Percentiles rank a stretch among this genome's conserved stretches.
These are phyloP conservation scores for Thymelicus lineola DNA, from an alignment of 2,888 invertebrate genomes.

Conservation along the genomic window DNA sequence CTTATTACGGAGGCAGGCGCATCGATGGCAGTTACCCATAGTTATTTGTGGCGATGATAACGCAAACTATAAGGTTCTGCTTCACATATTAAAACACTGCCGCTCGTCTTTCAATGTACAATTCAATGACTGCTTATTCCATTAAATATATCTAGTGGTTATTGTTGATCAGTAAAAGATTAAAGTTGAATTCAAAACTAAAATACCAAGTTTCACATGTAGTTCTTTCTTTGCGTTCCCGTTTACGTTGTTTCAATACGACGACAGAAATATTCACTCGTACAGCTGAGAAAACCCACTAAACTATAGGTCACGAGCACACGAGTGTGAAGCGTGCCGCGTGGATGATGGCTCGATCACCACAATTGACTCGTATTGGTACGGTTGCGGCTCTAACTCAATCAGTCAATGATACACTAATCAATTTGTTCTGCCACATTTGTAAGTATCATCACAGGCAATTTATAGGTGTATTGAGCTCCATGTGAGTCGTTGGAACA, in stretches of 20 bases:
- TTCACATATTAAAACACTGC: neutral
- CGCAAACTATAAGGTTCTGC: neutral
- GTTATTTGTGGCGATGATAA: conserved; percentile 2
- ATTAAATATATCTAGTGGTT: no score
- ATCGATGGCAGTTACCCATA: neutral
- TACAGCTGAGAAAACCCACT: neutral
- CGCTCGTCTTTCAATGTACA: no score
- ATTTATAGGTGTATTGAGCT: no score
- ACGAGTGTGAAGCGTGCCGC: neutral
- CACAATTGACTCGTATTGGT: neutral
- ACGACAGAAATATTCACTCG: neutral
- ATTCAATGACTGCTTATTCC: no score
- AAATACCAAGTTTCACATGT: no score
- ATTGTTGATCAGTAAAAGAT: no score
- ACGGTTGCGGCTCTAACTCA: neutral
- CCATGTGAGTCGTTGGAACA: no score
- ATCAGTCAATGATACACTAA: neutral
- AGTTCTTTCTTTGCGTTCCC: no score
- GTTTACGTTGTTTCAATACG: neutral
- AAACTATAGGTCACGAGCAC: neutral
- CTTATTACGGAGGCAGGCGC: neutral
- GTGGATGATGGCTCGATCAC: neutral
- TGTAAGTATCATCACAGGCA: neutral
- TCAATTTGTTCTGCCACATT: neutral
- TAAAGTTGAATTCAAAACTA: no score